Evolutionary conservation across 2,888 invertebrate genomes (phyloP).

Genomic region (Philhelius pedissequus): DNA sequence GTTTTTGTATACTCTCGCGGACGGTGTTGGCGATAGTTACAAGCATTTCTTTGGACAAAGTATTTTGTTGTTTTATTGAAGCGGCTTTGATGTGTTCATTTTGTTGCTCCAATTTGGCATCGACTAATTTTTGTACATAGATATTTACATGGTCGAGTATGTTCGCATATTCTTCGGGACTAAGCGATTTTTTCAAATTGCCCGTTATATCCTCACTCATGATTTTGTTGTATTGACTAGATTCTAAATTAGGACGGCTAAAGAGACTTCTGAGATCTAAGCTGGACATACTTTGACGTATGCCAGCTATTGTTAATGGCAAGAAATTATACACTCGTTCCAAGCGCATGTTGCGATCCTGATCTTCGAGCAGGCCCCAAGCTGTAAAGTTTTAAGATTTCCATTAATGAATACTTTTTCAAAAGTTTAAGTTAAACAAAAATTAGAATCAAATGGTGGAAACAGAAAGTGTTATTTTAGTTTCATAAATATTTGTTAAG

Average conservation of each 20-base stretch:
- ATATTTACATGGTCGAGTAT: slow-evolving; percentile 76
- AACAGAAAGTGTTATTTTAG: no score
- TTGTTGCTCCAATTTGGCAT: slow-evolving; percentile 74
- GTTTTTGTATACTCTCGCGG: slow-evolving; percentile 73
- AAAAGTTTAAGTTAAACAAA: neutral
- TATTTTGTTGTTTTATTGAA: slow-evolving; percentile 44
- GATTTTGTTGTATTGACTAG: slow-evolving; percentile 49
- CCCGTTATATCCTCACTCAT: slow-evolving; percentile 49
- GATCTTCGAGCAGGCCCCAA: slow-evolving; percentile 74
- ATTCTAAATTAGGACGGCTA: slow-evolving; percentile 32
- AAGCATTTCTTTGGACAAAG: slow-evolving; percentile 72
- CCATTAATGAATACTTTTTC: neutral
- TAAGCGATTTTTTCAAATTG: slow-evolving; percentile 73
- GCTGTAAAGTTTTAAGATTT: slow-evolving; percentile 69
- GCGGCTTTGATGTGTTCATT: slow-evolving; percentile 32
- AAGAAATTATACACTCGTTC: slow-evolving; percentile 72
- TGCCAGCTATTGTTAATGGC: slow-evolving; percentile 73
- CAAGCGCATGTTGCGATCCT: slow-evolving; percentile 77
- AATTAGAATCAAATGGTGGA: neutral
- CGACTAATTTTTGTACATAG: slow-evolving; percentile 76
- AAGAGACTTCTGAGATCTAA: slow-evolving; percentile 69
- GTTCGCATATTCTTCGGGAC: slow-evolving; percentile 76
- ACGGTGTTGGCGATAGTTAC: slow-evolving; percentile 74
- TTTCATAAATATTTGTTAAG: no score
- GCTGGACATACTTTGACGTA: slow-evolving; percentile 70